Percentiles rank a stretch among this genome's conserved stretches.
Evolutionary conservation across 2,888 invertebrate species (phyloP).

Genomic region (Pecten maximus): DNA sequence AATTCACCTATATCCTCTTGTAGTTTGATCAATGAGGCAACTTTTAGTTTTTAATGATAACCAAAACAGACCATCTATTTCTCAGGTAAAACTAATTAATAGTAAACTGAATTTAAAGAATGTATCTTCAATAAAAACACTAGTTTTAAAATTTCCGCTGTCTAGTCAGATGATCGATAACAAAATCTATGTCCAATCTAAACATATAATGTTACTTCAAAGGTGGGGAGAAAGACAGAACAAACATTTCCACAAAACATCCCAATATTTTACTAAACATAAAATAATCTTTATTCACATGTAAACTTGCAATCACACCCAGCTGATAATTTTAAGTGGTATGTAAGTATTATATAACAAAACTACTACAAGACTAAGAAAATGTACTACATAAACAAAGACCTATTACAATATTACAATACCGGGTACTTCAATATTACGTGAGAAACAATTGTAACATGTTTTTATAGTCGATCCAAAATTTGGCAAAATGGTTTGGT

Average conservation of each 20-base stretch:
- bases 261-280: neutral
- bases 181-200: too few species aligned
- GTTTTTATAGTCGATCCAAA: neutral
- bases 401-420: neutral
- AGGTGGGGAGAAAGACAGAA: too few species aligned
- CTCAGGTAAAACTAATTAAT: too few species aligned
- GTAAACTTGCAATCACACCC: neutral
- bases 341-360: neutral
- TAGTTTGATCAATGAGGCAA: too few species aligned
- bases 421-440: neutral
- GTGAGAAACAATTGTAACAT: neutral
- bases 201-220: neutral
- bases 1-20: too few species aligned
- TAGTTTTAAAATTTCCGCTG: too few species aligned
- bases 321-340: neutral
- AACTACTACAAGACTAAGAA: neutral
- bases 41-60: too few species aligned
- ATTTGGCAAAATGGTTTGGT: slow-evolving; percentile 24
- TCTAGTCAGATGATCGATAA: too few species aligned
- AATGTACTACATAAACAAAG: neutral
- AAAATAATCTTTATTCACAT: neutral
- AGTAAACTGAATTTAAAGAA: too few species aligned
- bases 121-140: too few species aligned
- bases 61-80: too few species aligned
- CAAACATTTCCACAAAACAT: too few species aligned